Evolutionary conservation across 2,888 invertebrate genomes (phyloP).

Genomic region (Drosophila pegasa): DNA sequence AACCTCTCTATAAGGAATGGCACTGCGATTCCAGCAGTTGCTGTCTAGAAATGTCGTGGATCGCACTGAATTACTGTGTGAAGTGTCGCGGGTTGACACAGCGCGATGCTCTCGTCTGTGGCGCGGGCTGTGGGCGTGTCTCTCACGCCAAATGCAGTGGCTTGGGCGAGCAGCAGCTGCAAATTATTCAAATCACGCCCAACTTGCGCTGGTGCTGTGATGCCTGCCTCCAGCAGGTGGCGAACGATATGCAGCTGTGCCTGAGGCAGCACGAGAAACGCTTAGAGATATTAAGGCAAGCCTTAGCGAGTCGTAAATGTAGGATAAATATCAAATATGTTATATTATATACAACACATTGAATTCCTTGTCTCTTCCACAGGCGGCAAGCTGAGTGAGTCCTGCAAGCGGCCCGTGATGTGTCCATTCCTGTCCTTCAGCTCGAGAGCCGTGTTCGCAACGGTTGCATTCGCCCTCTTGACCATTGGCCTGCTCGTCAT

Average conservation of each 20-base stretch:
- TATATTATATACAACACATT: not conserved
- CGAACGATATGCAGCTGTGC: conserved; percentile 24
- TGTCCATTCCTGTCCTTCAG: conserved; percentile 66
- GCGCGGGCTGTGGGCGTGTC: conserved; percentile 33
- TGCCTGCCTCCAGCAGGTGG: conserved; percentile 20
- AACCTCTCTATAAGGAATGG: conserved; percentile 37
- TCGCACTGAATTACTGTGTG: conserved; percentile 45
- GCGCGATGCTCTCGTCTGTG: conserved; percentile 38
- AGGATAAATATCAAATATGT: not conserved
- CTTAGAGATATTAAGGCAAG: conserved; percentile 45
- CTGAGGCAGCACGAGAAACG: conserved; percentile 64
- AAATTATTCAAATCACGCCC: conserved; percentile 24
- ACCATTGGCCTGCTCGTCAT: conserved; percentile 66
- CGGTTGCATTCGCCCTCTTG: conserved; percentile 57
- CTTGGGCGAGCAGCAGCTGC: conserved; percentile 31
- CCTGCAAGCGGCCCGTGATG: conserved; percentile 43
- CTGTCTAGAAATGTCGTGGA: conserved; percentile 53
- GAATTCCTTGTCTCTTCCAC: not conserved
- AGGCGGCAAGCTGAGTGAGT: conserved; percentile 52
- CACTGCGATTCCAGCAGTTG: conserved; percentile 35
- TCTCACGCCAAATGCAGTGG: conserved; percentile 45
- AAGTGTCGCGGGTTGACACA: conserved; percentile 41
- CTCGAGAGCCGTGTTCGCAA: conserved; percentile 65
- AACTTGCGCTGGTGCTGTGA: conserved; percentile 59
- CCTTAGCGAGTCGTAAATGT: conserved; percentile 39